Evolutionary conservation across 2,888 invertebrate genomes (phyloP).

Genomic region (Copidosoma aretas): DNA sequence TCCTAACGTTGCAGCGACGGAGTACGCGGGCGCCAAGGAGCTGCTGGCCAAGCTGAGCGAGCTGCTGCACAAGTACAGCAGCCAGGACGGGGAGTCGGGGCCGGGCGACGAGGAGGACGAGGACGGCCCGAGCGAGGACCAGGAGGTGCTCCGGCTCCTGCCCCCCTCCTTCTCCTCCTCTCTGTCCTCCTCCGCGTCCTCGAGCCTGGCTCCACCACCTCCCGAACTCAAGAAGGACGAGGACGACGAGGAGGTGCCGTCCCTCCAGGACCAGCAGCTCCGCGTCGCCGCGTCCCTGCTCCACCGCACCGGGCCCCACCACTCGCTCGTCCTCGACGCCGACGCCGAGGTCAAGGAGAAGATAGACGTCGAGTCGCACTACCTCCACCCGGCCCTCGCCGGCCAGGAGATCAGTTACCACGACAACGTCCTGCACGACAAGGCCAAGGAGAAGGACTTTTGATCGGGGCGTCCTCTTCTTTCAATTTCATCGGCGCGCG

Average conservation of each 20-base stretch:
- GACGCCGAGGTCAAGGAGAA: slow-evolving; percentile 64
- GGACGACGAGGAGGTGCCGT: slow-evolving; percentile 48
- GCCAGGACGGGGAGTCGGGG: slow-evolving; percentile 23
- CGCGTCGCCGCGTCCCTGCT: slow-evolving; percentile 58
- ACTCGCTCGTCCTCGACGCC: slow-evolving; percentile 64
- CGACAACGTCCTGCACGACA: slow-evolving; percentile 56
- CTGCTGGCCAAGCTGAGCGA: slow-evolving; percentile 53
- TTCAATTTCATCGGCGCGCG: background rate
- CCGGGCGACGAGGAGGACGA: slow-evolving; percentile 2
- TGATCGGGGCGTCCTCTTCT: background rate
- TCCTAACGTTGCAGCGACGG: slow-evolving; percentile 38
- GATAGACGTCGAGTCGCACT: slow-evolving; percentile 68
- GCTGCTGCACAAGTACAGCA: slow-evolving; percentile 51
- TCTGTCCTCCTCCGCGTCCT: background rate
- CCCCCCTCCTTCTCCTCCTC: background rate
- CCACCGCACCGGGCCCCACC: slow-evolving; percentile 65
- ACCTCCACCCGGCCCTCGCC: slow-evolving; percentile 68
- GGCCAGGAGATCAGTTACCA: slow-evolving; percentile 68
- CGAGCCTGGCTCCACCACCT: slow-evolving; percentile 1
- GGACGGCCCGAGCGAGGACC: background rate
- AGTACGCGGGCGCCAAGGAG: slow-evolving; percentile 32
- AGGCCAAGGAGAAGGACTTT: slow-evolving; percentile 54
- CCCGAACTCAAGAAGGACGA: slow-evolving; percentile 25
- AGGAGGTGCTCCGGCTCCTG: slow-evolving; percentile 13
- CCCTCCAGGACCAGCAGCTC: slow-evolving; percentile 48